Conservation (phyloP, 2,797 vertebrate species). For the Acestrorhynchus altus region DNA sequence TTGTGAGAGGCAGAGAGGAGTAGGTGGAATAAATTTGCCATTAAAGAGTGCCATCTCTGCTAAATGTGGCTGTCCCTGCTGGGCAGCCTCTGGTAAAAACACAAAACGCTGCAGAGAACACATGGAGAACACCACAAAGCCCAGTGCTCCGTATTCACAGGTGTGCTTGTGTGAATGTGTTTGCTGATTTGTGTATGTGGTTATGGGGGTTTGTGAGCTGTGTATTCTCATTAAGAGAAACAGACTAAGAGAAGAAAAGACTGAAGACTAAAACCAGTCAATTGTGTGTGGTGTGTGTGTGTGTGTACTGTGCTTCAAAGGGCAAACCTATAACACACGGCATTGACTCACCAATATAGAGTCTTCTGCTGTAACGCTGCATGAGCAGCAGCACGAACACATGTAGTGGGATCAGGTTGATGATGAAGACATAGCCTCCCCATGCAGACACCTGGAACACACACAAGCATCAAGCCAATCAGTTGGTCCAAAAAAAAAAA, state of each 20-base stretch:
- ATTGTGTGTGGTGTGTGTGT: conserved; percentile 30
- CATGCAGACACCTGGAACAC: conserved; percentile 90
- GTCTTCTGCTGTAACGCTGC: conserved; percentile 93
- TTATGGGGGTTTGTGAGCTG: no score
- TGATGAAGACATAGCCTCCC: conserved; percentile 98
- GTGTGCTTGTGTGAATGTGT: neutral
- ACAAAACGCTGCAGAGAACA: neutral
- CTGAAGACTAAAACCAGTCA: neutral
- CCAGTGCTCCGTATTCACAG: neutral
- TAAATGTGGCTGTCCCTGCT: conserved; percentile 36
- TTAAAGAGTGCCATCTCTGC: conserved; percentile 27
- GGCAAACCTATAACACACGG: conserved; percentile 33
- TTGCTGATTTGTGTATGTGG: no score
- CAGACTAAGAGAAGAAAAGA: neutral
- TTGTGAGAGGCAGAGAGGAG: conserved; percentile 38
- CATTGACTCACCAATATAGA: conserved; percentile 91
- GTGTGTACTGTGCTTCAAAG: conserved; percentile 13
- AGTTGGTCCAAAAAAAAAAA: neutral
- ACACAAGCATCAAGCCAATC: conserved; percentile 27
- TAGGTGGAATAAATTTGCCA: conserved; percentile 39
- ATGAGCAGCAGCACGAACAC: conserved; percentile 94
- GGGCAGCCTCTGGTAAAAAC: neutral
- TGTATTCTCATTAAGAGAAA: neutral
- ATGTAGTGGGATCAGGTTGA: conserved; percentile 96
- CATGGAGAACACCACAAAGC: neutral